Conservation (phyloP, 2,797 vertebrate species). For the Cyclura pinguis region DNA sequence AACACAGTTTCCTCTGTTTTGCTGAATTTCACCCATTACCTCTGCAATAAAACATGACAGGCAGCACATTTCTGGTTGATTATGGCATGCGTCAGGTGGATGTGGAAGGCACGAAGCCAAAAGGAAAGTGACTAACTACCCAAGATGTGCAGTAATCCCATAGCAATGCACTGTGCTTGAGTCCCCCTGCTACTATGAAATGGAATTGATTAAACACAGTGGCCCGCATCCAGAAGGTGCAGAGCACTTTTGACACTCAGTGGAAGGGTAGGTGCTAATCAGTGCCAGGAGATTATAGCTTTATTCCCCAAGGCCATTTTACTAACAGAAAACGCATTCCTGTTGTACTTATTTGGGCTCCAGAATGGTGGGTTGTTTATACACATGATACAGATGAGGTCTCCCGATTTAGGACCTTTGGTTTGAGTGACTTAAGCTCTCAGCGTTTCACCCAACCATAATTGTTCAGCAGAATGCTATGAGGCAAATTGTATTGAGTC, state of each 20-base stretch:
- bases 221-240: slow-evolving; percentile 58
- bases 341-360: slow-evolving; percentile 39
- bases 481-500: not conserved
- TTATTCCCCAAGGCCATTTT: slow-evolving; percentile 53
- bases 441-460: not conserved
- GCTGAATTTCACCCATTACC: slow-evolving; percentile 66
- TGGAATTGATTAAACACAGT: slow-evolving; percentile 61
- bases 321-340: slow-evolving; percentile 48
- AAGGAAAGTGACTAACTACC: slow-evolving; percentile 65
- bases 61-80: slow-evolving; percentile 72
- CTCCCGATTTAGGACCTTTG: slow-evolving; percentile 17
- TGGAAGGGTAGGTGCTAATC: slow-evolving; percentile 51
- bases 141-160: slow-evolving; percentile 67
- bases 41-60: slow-evolving; percentile 74
- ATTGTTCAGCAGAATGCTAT: not conserved
- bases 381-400: slow-evolving; percentile 38
- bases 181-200: slow-evolving; percentile 64
- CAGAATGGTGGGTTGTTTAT: slow-evolving; percentile 52
- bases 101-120: slow-evolving; percentile 64
- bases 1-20: slow-evolving; percentile 68
- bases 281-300: slow-evolving; percentile 52
- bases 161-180: slow-evolving; percentile 62
- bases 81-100: slow-evolving; percentile 72
- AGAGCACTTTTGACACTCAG: slow-evolving; percentile 44
- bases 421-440: not conserved